Evolutionary conservation across 2,113 vertebrate species (phyloP), one percentile per base, ranked within the genome.

Genomic region (Pterocles orientalis): DNA sequence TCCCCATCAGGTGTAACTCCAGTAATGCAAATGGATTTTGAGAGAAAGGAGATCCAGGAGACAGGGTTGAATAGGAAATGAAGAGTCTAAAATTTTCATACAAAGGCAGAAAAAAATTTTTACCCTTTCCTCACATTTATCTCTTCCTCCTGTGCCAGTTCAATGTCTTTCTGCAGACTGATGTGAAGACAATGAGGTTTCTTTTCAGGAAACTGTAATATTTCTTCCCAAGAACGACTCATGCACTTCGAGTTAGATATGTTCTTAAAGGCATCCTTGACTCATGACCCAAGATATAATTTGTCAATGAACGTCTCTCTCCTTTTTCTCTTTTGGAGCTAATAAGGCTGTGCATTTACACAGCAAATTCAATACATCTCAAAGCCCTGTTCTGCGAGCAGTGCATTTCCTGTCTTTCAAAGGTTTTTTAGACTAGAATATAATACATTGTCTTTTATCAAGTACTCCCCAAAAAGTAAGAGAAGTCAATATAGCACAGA

Each of bases 261-360:
- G 26, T 85, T 86, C 92, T 76, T 73, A 75, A 26, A 89, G 70
- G 34, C 86, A 82, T 48, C 66, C 77, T 86, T 92, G 95, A 79
- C 91, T 94, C 47, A 19, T 3, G 73, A 91, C 96, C 92, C 82
- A 39, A 62, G 86, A 47, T 33, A 39, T 15, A 81, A 90, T 72
- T 72, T 96, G 91, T 88, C 94, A 92, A 82, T 39, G 88, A 51
- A 89, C 77, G 78, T 56, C 51, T 60, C 79, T 90, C 81, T 76
- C 73, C 51, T 80, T 43, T 92, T 88, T 77, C 82, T 65, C 60
- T 88, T 83, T 57, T 18, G 60, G 69, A 95, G 87, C 56, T 94
- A 93, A 92, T 90, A 81, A 95, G 43, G 82, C 84, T 91, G 77
- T 82, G 71, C 92, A 95, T 97, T 96, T 96, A 88, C 82, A 83